Base-by-base conservation (phyloP, 2,888 invertebrate species). In the Hydropsyche betteni region DNA sequence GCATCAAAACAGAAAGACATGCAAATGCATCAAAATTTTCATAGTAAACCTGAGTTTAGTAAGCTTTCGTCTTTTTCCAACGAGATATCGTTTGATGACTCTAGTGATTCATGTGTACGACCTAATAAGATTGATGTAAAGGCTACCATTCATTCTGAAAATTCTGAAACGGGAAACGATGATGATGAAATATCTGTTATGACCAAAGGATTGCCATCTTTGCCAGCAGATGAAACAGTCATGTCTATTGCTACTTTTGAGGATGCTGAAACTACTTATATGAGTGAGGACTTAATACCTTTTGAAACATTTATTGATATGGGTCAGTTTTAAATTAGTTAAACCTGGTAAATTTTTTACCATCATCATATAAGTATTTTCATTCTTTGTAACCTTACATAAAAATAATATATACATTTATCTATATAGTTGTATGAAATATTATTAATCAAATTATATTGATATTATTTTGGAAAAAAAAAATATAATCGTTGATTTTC, bases 301-400 rank as follows among this genome's bases (percentile, higher is more conserved):
- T 88, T 88, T 80, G 87, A 88, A 81, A 87, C 87, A 79, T 86
- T 86, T 81, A 85, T 88, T 82, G 88, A 88, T 82, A 87, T 88
- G 86, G 88, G 88, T 76, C 86, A 87, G 81, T 88, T 88, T 83
- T 88, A 80, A 82, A 80, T 80, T n/a, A 12, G 14, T 33, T 10
- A 33, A 61, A 24, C 34, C 36, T 64, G 10, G 6, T 6, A 16
- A 3, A 55, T 55, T 55, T 14, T 2, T 12, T 51, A 51, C n/a
- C 8, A 12, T 12, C n/a, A 51, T 51, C 5, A 55, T 55, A 55
- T 44, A 8, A 10, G 44, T 44, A 44, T 10, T 8, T 44, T 44
- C 10, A 10, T 44, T 10, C 44, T 44, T 44, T 44, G 44, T 44
- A 24, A 24, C 24, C 2, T 24, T 24, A 24, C 24, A 24, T 24